Evolutionary conservation across 2,888 invertebrate species (phyloP), one percentile per base, ranked within the genome.

Genomic region (Actias luna): DNA sequence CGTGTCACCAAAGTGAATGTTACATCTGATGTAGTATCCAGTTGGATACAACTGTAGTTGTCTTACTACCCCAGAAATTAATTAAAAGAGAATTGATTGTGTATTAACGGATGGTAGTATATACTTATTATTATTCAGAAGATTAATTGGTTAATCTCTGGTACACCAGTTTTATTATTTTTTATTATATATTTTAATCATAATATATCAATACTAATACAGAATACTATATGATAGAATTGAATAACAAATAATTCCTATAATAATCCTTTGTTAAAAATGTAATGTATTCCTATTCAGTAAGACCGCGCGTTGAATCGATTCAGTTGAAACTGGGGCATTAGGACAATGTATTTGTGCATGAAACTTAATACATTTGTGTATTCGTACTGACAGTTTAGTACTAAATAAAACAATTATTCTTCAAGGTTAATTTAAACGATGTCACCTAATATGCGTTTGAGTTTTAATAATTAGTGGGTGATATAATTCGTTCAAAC

Each of bases 321-420:
- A 88, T 86, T 77, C 67, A 69, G 65, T 64, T 50, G 4, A 65
- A 71, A 88, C 85, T 72, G 74, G 76, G 88, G 87, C 80, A 88
- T 65, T 74, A 69, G 88, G 87, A 85, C 84, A 78, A 62, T 68
- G 72, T 65, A 73, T 74, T 70, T 63, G 12, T 50, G 59, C 35
- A 60, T 66, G 68, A 68, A 74, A 75, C 59, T 22, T 25, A 64
- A 74, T 65, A 72, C 65, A 57, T 59, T 64, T 61, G 57, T 61
- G 57, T 60, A 64, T 64, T 29, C 35, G 27, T 63, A 61, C 57
- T 69, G 58, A 59, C 59, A 66, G 63, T 67, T 69, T 67, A 63
- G 64, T 70, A 63, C 67, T 60, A 67, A 68, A 72, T 72, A 68
- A 62, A 66, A 69, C 63, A 62, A 59, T 64, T 67, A 69, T 69